phyloP scores from a whole-genome alignment of 2,113 vertebrate species.

The Amblyornis subalaris region DNA sequence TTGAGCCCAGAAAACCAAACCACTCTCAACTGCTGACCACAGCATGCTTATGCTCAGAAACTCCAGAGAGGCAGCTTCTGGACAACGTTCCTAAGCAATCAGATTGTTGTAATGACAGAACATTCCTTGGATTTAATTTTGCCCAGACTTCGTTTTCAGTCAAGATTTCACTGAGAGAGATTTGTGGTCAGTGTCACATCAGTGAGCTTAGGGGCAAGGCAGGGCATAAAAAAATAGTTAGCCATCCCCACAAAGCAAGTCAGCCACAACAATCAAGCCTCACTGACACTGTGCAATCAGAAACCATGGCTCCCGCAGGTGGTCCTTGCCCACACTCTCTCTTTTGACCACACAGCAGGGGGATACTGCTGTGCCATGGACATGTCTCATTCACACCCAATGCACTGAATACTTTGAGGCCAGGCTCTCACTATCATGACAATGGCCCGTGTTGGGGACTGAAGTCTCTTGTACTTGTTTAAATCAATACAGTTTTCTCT shows the following conservation, averaged over 20 bases:
- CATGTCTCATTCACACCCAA: neutral
- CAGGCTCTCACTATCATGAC: neutral
- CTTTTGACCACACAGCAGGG: conserved; percentile 15
- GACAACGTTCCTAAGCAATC: neutral
- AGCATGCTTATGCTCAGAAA: neutral
- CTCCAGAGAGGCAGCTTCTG: neutral
- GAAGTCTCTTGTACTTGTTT: neutral
- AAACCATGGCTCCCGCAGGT: neutral
- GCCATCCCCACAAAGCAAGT: neutral
- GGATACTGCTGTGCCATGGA: neutral
- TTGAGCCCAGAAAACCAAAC: neutral
- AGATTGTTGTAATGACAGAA: neutral
- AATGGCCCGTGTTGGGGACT: neutral
- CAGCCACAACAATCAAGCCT: neutral
- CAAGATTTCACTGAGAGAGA: neutral
- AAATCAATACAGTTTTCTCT: conserved; percentile 10
- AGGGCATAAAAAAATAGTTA: neutral
- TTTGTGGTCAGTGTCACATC: neutral
- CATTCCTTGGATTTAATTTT: neutral
- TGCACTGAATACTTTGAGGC: neutral
- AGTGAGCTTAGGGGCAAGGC: neutral
- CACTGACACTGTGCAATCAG: neutral
- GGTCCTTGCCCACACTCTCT: neutral
- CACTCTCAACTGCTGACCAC: neutral
- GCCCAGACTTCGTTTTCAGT: neutral